Conservation (phyloP, 2,113 vertebrate genomes). For the Lophochroa leadbeateri region DNA sequence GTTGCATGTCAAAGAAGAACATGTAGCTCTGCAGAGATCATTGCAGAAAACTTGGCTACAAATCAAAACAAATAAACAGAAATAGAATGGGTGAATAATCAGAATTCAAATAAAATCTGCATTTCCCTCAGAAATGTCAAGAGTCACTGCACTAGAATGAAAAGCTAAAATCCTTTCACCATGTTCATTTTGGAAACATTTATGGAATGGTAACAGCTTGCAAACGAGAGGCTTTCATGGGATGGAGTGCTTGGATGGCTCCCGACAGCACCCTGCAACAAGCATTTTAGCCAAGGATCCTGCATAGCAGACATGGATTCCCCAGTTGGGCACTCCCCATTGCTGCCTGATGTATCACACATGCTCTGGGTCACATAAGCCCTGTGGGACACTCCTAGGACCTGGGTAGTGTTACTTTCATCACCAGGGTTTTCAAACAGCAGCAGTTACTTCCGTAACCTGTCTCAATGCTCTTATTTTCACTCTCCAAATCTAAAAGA, state of each 20-base stretch:
- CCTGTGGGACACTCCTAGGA: background rate
- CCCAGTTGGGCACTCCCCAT: background rate
- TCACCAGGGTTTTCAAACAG: background rate
- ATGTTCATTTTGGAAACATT: background rate
- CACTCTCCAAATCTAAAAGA: background rate
- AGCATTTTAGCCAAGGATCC: background rate
- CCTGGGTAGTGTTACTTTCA: background rate
- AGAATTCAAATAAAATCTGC: background rate
- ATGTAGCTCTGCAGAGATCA: background rate
- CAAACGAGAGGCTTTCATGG: background rate
- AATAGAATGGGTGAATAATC: background rate
- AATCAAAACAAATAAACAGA: background rate
- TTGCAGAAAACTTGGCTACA: background rate
- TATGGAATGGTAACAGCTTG: background rate
- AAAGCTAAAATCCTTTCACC: background rate
- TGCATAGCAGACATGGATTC: rapidly evolving
- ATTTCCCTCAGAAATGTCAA: background rate
- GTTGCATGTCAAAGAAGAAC: background rate
- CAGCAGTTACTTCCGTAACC: background rate
- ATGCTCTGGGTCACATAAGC: background rate
- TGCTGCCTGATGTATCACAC: background rate
- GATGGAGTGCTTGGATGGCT: background rate
- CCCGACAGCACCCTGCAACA: background rate
- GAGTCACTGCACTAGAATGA: background rate
- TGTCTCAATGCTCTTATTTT: background rate